Conservation (phyloP, 2,113 vertebrate species). For the Axis porcinus region DNA sequence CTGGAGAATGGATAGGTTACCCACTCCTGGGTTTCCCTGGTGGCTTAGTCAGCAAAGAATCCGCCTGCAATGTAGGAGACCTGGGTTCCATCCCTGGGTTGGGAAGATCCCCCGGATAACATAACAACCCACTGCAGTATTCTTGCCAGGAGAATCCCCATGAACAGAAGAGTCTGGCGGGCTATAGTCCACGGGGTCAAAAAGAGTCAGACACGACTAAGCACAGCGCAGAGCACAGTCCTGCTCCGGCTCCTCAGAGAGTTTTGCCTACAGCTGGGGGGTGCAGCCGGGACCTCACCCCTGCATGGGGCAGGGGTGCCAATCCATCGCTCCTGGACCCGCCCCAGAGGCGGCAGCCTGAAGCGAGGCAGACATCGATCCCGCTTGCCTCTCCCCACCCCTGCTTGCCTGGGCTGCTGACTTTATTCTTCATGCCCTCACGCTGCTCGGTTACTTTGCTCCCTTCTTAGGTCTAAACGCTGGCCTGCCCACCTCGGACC, state of each 20-base stretch:
- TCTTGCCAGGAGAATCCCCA: not conserved
- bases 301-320: rapidly evolving
- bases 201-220: not conserved
- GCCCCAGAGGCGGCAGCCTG: not conserved
- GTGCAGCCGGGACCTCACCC: not conserved
- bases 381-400: not conserved
- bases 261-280: not conserved
- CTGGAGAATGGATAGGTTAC: not conserved
- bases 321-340: not conserved
- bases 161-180: not conserved
- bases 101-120: not conserved
- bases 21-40: not conserved
- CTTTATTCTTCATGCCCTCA: not conserved
- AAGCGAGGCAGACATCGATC: rapidly evolving
- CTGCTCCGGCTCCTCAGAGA: not conserved
- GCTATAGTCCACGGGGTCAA: not conserved
- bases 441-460: not conserved
- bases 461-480: not conserved
- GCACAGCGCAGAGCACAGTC: not conserved
- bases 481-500: not conserved
- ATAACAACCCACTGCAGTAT: not conserved
- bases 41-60: not conserved
- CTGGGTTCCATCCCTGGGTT: not conserved
- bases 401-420: not conserved
- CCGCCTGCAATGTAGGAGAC: not conserved